Evolutionary conservation across 2,888 invertebrate genomes (phyloP).

Genomic region (Chouioia cunea): DNA sequence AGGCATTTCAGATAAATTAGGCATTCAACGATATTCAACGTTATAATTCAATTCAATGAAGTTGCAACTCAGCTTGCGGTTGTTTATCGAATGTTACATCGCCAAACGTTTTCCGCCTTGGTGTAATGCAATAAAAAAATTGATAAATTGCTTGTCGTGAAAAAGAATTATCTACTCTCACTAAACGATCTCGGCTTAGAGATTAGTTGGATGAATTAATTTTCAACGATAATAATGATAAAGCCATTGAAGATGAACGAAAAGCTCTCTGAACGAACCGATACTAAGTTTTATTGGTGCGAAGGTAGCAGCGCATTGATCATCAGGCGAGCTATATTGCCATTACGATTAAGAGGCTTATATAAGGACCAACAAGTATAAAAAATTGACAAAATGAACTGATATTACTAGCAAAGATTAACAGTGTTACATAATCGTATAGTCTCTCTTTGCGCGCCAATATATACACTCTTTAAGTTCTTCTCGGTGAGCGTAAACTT

Average conservation of each 20-base stretch:
- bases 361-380: conserved; percentile 13
- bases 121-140: no score
- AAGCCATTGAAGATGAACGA: conserved; percentile 10
- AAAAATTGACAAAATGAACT: conserved; percentile 9
- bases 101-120: no score
- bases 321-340: background rate
- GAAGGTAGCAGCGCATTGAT: conserved; percentile 8
- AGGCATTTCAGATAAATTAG: no score
- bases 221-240: background rate
- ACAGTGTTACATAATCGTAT: conserved; percentile 31
- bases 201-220: no score
- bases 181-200: no score
- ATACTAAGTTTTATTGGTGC: conserved; percentile 9
- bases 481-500: conserved; percentile 16
- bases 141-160: no score
- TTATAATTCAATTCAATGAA: no score
- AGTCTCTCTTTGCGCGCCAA: no score
- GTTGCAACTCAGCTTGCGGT: no score
- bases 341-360: conserved; percentile 9
- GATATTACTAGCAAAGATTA: conserved; percentile 15
- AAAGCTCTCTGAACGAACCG: background rate
- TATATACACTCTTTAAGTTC: conserved; percentile 5
- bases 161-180: no score
- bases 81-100: no score
- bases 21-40: no score